A percentile compares a stretch with the other conserved stretches of the same genome.
phyloP scores from a whole-genome alignment of 2,888 invertebrate species.

The Ectemnius cavifrons region DNA sequence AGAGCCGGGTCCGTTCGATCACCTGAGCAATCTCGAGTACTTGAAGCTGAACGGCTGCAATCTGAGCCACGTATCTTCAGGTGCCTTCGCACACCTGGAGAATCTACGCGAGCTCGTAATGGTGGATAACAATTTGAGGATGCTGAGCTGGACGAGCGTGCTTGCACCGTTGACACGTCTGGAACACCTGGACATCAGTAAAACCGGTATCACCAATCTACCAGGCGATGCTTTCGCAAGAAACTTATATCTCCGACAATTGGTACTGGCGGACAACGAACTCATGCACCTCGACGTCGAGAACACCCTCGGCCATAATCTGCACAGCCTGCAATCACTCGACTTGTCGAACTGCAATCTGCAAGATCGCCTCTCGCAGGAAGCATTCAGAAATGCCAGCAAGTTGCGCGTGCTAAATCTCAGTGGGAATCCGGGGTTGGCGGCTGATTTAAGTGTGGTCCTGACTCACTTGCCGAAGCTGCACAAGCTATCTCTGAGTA shows the following conservation, averaged over 20 bases:
- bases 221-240: slow-evolving; percentile 84
- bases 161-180: slow-evolving; percentile 82
- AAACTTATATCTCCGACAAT: slow-evolving; percentile 82
- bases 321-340: slow-evolving; percentile 83
- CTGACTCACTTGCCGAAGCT: slow-evolving; percentile 83
- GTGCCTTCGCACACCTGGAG: slow-evolving; percentile 81
- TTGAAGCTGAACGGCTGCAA: slow-evolving; percentile 84
- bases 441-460: slow-evolving; percentile 84
- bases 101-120: slow-evolving; percentile 84
- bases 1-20: slow-evolving; percentile 82
- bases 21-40: slow-evolving; percentile 83
- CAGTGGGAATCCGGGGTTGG: slow-evolving; percentile 84
- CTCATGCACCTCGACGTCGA: slow-evolving; percentile 83
- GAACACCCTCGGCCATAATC: slow-evolving; percentile 82
- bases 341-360: slow-evolving; percentile 86
- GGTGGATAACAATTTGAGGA: slow-evolving; percentile 81
- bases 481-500: slow-evolving; percentile 83
- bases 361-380: slow-evolving; percentile 83
- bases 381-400: slow-evolving; percentile 84
- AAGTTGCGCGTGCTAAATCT: slow-evolving; percentile 83
- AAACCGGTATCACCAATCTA: slow-evolving; percentile 81
- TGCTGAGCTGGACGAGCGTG: slow-evolving; percentile 82
- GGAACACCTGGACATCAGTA: slow-evolving; percentile 83
- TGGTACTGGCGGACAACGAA: slow-evolving; percentile 84
- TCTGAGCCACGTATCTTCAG: slow-evolving; percentile 80